These are phyloP conservation scores for Rhopilema esculentum DNA, from an alignment of 30 jellyfish, hydroid and myxozoan species.

Conservation along the genomic window DNA sequence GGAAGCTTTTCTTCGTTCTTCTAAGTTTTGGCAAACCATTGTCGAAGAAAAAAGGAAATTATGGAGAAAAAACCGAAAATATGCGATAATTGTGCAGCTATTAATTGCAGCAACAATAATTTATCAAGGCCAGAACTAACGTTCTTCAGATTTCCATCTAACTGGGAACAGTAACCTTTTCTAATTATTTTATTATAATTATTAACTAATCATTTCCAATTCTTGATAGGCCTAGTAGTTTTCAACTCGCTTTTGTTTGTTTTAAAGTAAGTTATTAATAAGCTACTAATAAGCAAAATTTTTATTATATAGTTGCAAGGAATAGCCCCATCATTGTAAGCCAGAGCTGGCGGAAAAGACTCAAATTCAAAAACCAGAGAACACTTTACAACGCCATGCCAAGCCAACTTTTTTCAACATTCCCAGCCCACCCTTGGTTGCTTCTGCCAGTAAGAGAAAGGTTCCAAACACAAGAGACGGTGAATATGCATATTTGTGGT, in stretches of 20 bases:
- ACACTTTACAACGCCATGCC: slow-evolving; percentile 2
- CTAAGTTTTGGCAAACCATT: too few species aligned
- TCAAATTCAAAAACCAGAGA: slow-evolving; percentile 2
- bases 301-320: not conserved
- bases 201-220: not conserved
- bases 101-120: slow-evolving; percentile 19
- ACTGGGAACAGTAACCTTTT: not conserved
- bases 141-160: slow-evolving; percentile 2
- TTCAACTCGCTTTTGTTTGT: not conserved
- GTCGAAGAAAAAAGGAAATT: not conserved
- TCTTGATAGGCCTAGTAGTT: not conserved
- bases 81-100: slow-evolving; percentile 2
- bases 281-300: not conserved
- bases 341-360: slow-evolving; percentile 5
- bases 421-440: slow-evolving; percentile 8
- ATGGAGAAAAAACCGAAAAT: not conserved
- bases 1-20: too few species aligned
- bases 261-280: not conserved
- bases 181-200: not conserved
- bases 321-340: not conserved
- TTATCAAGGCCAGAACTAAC: not conserved
- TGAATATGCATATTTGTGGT: not conserved
- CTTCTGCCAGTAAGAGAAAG: slow-evolving; percentile 21
- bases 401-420: slow-evolving; percentile 11
- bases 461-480: not conserved